A percentile compares a stretch with the other conserved stretches of the same genome.
Conservation (phyloP, 2,888 invertebrate genomes). For the Drosophila helvetica region DNA sequence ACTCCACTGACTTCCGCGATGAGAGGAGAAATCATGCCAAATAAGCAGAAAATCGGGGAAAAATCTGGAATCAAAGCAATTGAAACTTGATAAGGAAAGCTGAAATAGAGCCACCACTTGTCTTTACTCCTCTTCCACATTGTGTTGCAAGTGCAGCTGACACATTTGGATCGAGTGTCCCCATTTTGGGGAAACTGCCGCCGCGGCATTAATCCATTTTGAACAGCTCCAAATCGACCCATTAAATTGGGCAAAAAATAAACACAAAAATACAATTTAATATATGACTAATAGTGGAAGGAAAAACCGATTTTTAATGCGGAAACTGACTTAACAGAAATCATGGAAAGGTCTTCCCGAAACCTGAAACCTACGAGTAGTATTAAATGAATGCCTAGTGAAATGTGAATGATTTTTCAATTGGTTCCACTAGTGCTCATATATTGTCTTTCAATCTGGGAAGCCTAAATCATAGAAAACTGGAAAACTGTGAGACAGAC, state of each 20-base stretch:
- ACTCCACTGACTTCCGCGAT: background rate
- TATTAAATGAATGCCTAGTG: background rate
- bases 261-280: background rate
- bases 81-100: constrained; percentile 20
- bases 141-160: constrained; percentile 24
- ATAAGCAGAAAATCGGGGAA: constrained; percentile 24
- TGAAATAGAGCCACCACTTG: constrained; percentile 18
- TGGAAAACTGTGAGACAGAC: too few relatives aligned
- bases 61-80: constrained; percentile 28
- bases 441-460: background rate
- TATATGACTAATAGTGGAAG: background rate
- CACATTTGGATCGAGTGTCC: constrained; percentile 1
- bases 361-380: background rate
- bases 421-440: background rate
- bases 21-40: constrained; percentile 7
- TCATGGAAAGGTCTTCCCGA: background rate
- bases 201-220: constrained; percentile 21
- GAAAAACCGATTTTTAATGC: background rate
- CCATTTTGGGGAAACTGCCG: constrained; percentile 5
- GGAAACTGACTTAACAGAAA: background rate
- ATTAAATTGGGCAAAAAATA: background rate
- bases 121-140: constrained; percentile 2
- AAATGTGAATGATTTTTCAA: background rate
- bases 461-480: too few relatives aligned
- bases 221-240: background rate